These are phyloP conservation scores for Orientallactaga bullata DNA, from an alignment of 2,113 vertebrate genomes.

Conservation along the genomic window DNA sequence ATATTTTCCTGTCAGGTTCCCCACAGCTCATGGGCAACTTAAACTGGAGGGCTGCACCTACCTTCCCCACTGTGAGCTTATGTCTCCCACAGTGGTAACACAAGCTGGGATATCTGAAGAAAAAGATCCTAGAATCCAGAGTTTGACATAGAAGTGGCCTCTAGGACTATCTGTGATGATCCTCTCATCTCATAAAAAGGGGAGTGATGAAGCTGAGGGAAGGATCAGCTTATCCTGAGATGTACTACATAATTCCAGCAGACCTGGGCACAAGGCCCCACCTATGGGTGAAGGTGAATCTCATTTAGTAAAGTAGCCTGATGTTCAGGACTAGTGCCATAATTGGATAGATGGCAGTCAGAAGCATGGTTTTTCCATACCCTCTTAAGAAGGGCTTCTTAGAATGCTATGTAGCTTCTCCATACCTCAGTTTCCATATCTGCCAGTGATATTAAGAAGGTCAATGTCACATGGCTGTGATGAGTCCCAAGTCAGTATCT, in stretches of 20 bases:
- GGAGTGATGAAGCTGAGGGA: not conserved
- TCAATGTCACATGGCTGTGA: not conserved
- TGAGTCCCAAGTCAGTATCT: not conserved
- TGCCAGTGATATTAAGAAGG: not conserved
- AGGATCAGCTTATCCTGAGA: not conserved
- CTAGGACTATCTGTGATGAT: not conserved
- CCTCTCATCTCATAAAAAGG: not conserved
- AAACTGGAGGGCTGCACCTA: not conserved
- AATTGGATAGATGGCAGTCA: not conserved
- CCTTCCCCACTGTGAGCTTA: not conserved
- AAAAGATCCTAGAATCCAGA: not conserved
- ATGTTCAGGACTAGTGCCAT: not conserved
- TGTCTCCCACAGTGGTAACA: not conserved
- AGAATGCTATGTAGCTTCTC: not conserved
- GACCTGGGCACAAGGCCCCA: not conserved
- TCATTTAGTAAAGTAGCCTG: not conserved
- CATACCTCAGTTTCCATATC: not conserved
- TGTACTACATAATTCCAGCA: not conserved
- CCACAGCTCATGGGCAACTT: constrained; percentile 35
- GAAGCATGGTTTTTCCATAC: no score
- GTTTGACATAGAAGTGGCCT: not conserved
- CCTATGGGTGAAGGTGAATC: not conserved
- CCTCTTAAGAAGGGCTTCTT: not conserved
- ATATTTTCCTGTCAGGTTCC: constrained; percentile 75
- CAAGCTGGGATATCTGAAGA: constrained; percentile 4